A percentile compares a stretch with the other conserved stretches of the same genome.
These are phyloP conservation scores for Cybosia mesomella DNA, from an alignment of 2,888 invertebrate species.

Conservation along the genomic window DNA sequence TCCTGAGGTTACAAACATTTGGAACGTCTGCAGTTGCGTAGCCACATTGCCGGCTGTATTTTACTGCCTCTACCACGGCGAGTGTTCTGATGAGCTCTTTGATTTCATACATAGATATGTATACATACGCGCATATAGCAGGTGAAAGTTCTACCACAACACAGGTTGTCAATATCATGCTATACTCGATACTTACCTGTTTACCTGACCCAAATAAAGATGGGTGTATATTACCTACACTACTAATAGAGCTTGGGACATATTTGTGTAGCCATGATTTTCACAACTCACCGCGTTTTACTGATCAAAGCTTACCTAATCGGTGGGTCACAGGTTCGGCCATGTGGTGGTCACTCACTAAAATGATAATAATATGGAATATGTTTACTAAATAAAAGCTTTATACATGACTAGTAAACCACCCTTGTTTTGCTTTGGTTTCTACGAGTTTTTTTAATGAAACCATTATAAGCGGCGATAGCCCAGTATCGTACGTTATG, in stretches of 20 bases:
- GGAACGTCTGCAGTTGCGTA: too few species aligned
- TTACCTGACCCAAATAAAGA: conserved; percentile 44
- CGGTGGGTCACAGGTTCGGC: conserved; percentile 47
- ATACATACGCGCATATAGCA: too few species aligned
- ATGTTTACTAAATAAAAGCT: background rate
- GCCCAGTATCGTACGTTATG: too few species aligned
- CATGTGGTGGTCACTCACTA: conserved; percentile 34
- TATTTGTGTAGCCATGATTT: conserved; percentile 48
- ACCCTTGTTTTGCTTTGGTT: too few species aligned
- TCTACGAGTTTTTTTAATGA: too few species aligned
- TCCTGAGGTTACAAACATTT: too few species aligned
- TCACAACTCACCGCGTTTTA: conserved; percentile 53
- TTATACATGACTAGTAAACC: too few species aligned
- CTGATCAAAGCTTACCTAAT: conserved; percentile 67
- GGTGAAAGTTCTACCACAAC: background rate
- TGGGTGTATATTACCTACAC: conserved; percentile 2
- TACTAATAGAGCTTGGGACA: conserved; percentile 25
- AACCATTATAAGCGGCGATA: too few species aligned
- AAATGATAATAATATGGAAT: conserved; percentile 6
- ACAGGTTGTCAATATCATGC: background rate
- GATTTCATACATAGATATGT: too few species aligned
- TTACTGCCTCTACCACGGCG: too few species aligned
- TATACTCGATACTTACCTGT: background rate
- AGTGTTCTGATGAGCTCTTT: too few species aligned
- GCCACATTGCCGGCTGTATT: too few species aligned